Evolutionary conservation across 2,113 vertebrate species (phyloP).

Genomic region (Lampris incognitus): DNA sequence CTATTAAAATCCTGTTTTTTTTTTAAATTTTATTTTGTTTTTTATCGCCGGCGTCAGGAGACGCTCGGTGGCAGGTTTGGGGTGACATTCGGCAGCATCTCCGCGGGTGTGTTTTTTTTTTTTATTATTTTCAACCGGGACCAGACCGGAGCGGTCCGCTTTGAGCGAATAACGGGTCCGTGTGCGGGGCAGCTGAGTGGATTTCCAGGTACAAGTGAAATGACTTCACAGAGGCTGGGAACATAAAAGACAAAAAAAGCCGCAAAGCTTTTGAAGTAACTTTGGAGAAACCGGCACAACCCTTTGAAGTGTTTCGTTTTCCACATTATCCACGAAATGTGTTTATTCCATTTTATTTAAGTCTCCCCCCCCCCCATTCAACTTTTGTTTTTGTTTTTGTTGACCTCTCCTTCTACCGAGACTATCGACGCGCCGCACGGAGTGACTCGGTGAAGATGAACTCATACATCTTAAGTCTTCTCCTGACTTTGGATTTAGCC

Average conservation of each 20-base stretch:
- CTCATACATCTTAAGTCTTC: conserved; percentile 87
- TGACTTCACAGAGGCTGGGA: conserved; percentile 21
- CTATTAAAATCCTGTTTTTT: conserved; percentile 2
- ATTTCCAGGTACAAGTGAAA: conserved; percentile 54
- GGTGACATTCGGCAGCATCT: conserved; percentile 15
- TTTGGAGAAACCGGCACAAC: not conserved
- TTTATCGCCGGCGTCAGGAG: not conserved
- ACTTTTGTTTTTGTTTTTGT: conserved; percentile 22
- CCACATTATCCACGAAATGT: conserved; percentile 14
- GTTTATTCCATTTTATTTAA: conserved; percentile 33
- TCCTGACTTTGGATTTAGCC: conserved; percentile 90
- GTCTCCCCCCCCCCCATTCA: not conserved
- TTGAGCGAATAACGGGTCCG: conserved; percentile 43
- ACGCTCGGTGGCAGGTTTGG: conserved; percentile 20
- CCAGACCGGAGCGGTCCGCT: conserved; percentile 11
- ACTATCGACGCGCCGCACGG: not conserved
- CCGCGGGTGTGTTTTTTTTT: conserved; percentile 23
- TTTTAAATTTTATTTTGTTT: conserved; percentile 6
- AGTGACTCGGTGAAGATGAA: conserved; percentile 85
- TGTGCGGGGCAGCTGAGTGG: conserved; percentile 53
- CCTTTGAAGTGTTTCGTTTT: conserved; percentile 10
- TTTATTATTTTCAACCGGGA: conserved; percentile 12
- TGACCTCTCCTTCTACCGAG: not conserved
- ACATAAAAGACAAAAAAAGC: not conserved
- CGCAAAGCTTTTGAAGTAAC: not conserved